phyloP scores from a whole-genome alignment of 2,888 invertebrate species.

The Cylindroiulus punctatus region DNA sequence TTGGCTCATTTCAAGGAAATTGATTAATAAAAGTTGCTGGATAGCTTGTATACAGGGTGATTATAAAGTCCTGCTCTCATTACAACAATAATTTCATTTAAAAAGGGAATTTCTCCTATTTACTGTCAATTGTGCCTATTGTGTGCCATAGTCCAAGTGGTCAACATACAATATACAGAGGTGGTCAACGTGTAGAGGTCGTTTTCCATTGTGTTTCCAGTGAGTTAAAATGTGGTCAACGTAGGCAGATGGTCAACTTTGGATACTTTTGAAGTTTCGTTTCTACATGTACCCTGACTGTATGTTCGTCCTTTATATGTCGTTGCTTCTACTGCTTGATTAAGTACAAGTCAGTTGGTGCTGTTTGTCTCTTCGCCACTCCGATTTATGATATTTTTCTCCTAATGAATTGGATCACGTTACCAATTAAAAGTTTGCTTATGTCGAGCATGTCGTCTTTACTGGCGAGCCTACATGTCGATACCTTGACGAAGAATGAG shows the following conservation, averaged over 20 bases:
- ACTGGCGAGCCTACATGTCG: not conserved
- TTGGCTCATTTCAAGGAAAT: not conserved
- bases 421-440: conserved; percentile 22
- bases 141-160: no score
- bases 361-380: not conserved
- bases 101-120: not conserved
- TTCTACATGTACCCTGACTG: not conserved
- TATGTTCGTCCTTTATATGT: not conserved
- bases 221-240: no score
- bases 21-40: conserved; percentile 2
- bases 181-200: no score
- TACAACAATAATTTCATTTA: no score
- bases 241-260: no score
- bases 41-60: not conserved
- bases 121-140: no score
- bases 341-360: not conserved
- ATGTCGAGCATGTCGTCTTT: not conserved
- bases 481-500: not conserved
- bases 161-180: no score
- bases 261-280: not conserved
- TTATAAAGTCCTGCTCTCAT: no score
- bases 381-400: not conserved
- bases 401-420: conserved; percentile 22
- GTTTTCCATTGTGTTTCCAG: no score
- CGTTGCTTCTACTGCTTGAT: not conserved